Conservation (phyloP, 2,797 vertebrate genomes). For the Pseudomugil tenellus region DNA sequence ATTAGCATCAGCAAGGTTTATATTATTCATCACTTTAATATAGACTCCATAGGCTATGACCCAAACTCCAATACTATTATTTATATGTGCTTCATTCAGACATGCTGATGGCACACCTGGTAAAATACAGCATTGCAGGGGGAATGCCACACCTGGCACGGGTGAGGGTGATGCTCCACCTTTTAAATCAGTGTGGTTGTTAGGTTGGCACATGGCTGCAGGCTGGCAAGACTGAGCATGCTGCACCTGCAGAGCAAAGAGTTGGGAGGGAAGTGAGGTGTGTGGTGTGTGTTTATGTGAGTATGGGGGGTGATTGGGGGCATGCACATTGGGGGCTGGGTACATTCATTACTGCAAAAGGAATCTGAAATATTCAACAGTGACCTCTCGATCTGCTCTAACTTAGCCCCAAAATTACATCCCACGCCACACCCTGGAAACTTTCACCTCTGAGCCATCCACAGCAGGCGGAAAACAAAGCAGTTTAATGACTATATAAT, state of each 20-base stretch:
- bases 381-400: conserved; percentile 56
- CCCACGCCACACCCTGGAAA: conserved; percentile 51
- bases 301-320: conserved; percentile 21
- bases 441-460: conserved; percentile 52
- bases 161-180: conserved; percentile 69
- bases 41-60: conserved; percentile 11
- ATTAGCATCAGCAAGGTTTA: conserved; percentile 20
- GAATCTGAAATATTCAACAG: conserved; percentile 75
- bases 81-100: conserved; percentile 54
- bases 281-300: neutral
- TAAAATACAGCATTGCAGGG: conserved; percentile 49
- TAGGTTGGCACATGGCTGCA: conserved; percentile 57
- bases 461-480: conserved; percentile 32
- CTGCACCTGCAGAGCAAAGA: conserved; percentile 44
- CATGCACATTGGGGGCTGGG: conserved; percentile 28
- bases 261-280: conserved; percentile 28
- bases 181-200: conserved; percentile 63
- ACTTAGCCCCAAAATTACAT: conserved; percentile 54
- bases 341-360: conserved; percentile 30
- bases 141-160: conserved; percentile 73
- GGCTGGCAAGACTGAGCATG: conserved; percentile 80
- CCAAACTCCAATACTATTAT: conserved; percentile 9
- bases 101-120: conserved; percentile 65
- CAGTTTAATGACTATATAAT: conserved; percentile 25
- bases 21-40: conserved; percentile 24